These are phyloP conservation scores for Popillia japonica DNA, from an alignment of 1,140 invertebrate species.

Conservation along the genomic window DNA sequence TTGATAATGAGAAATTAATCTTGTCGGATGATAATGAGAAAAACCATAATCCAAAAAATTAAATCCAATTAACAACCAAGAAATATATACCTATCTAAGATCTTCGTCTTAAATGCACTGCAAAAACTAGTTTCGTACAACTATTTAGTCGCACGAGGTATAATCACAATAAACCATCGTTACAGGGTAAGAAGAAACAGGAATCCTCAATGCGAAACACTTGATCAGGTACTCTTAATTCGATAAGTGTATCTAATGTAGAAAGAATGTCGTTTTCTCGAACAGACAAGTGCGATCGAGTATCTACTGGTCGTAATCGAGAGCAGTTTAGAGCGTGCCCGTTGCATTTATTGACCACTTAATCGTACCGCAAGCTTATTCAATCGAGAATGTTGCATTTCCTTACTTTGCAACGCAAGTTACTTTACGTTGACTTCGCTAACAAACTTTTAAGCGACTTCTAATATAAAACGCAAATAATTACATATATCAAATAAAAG, in stretches of 20 bases:
- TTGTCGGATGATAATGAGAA: background rate
- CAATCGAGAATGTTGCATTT: background rate
- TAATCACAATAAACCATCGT: background rate
- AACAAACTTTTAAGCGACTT: too few species aligned
- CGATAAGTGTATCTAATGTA: background rate
- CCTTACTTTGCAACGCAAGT: background rate
- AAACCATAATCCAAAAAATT: background rate
- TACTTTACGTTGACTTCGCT: background rate
- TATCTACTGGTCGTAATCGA: background rate
- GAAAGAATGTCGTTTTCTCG: background rate
- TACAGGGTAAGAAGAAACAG: background rate
- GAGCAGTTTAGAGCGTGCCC: background rate
- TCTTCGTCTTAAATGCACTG: background rate
- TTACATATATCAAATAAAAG: too few species aligned
- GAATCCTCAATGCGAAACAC: background rate
- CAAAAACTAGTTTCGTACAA: background rate
- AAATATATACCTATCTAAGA: background rate
- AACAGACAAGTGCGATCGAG: background rate
- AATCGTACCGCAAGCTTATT: background rate
- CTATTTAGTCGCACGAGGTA: background rate
- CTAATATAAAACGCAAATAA: too few species aligned
- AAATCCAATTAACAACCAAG: background rate
- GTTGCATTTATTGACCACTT: background rate
- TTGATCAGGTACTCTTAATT: background rate
- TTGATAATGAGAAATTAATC: too few species aligned